Conservation (phyloP, 2,113 vertebrate genomes). For the Pao palembangensis region DNA sequence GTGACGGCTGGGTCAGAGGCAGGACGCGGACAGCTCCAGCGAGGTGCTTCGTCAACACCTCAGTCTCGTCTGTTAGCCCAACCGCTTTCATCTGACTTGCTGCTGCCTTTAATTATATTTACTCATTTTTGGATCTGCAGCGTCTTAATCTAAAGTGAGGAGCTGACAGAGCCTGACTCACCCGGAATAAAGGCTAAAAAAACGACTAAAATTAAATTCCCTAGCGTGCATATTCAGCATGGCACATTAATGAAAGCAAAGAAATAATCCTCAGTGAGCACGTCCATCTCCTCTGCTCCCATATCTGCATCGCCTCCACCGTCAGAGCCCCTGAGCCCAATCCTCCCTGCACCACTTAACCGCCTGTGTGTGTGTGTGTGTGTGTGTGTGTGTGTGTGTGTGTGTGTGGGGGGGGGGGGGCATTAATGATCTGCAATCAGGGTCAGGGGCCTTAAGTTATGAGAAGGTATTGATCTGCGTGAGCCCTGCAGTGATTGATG, state of each 20-base stretch:
- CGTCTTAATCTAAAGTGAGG: too few relatives aligned
- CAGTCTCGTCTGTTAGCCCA: too few relatives aligned
- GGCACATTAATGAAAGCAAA: not conserved
- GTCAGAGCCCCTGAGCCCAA: slow-evolving; percentile 24
- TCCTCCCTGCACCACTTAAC: slow-evolving; percentile 41
- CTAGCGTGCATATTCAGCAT: not conserved
- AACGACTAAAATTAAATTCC: not conserved
- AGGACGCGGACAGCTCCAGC: not conserved
- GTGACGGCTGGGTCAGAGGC: slow-evolving; percentile 28
- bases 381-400: slow-evolving; percentile 16
- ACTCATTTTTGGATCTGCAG: too few relatives aligned
- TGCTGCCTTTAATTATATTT: too few relatives aligned
- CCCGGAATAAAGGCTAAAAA: too few relatives aligned
- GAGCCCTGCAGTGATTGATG: slow-evolving; percentile 43
- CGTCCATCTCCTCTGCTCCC: slow-evolving; percentile 23
- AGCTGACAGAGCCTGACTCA: too few relatives aligned
- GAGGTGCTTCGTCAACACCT: too few relatives aligned
- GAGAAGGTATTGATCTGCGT: slow-evolving; percentile 45
- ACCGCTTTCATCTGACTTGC: too few relatives aligned
- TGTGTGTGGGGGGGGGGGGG: slow-evolving; percentile 13
- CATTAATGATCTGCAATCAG: slow-evolving; percentile 39
- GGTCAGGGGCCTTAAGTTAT: slow-evolving; percentile 42
- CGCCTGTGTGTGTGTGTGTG: not conserved
- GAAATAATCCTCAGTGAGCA: slow-evolving; percentile 4
- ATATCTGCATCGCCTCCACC: slow-evolving; percentile 17